Percentiles rank a stretch among this genome's conserved stretches.
These are phyloP conservation scores for Sebastes alutus DNA, from an alignment of 2,797 vertebrate genomes.

Conservation along the genomic window DNA sequence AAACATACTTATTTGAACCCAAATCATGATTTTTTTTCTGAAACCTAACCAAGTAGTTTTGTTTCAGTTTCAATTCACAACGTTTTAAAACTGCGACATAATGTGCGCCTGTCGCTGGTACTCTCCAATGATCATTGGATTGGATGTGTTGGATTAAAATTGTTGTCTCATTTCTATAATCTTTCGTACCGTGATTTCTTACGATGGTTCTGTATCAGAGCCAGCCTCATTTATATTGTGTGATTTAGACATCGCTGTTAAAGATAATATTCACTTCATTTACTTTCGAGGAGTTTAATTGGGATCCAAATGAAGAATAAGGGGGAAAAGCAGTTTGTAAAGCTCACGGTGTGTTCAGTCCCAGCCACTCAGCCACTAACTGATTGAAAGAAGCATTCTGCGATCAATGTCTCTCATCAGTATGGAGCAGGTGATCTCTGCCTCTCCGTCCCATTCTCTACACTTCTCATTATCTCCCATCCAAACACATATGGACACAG, in stretches of 20 bases:
- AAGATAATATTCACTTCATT: neutral
- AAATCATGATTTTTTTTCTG: too few relatives aligned
- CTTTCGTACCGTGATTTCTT: accelerated
- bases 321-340: neutral
- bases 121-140: neutral
- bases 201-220: neutral
- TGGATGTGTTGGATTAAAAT: neutral
- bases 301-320: neutral
- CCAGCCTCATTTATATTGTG: neutral
- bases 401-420: slow-evolving; percentile 45
- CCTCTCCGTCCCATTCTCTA: neutral
- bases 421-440: slow-evolving; percentile 39
- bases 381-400: neutral
- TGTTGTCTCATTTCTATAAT: neutral
- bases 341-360: neutral
- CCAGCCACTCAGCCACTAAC: neutral
- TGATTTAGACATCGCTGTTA: neutral
- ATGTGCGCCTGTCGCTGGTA: neutral
- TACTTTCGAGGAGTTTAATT: neutral
- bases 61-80: neutral
- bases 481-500: slow-evolving; percentile 2
- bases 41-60: neutral
- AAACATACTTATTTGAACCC: too few relatives aligned
- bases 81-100: neutral
- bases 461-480: slow-evolving; percentile 29